phyloP scores from a whole-genome alignment of 2,888 invertebrate species.

The Agriotes lineatus region DNA sequence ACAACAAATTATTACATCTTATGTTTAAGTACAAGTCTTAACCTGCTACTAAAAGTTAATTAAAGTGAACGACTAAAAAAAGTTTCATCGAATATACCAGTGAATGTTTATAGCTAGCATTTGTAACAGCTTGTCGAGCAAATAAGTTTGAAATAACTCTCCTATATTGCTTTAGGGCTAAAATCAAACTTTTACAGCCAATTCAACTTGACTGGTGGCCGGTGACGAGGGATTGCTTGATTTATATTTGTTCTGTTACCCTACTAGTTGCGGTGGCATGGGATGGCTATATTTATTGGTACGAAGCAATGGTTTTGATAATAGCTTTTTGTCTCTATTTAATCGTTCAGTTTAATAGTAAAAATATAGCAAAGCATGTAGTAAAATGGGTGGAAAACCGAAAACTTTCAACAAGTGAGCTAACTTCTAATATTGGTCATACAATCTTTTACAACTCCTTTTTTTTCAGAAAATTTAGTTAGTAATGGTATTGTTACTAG shows the following conservation, averaged over 20 bases:
- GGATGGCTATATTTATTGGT: slow-evolving; percentile 85
- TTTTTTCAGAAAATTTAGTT: background rate
- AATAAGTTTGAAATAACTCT: too few relatives aligned
- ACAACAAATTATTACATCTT: too few relatives aligned
- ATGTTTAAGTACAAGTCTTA: too few relatives aligned
- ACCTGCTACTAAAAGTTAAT: too few relatives aligned
- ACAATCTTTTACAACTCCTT: slow-evolving; percentile 20
- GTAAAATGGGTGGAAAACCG: too few relatives aligned
- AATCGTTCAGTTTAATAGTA: slow-evolving; percentile 78
- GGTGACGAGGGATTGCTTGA: slow-evolving; percentile 82
- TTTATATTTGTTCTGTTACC: slow-evolving; percentile 81
- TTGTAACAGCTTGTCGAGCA: too few relatives aligned
- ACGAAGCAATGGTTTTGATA: slow-evolving; percentile 80
- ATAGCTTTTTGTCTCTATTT: slow-evolving; percentile 82
- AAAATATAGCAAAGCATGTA: too few relatives aligned
- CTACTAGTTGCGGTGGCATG: slow-evolving; percentile 80
- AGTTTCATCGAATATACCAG: too few relatives aligned
- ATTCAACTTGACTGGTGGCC: slow-evolving; percentile 85
- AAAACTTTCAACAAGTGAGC: too few relatives aligned
- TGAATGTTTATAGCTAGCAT: too few relatives aligned
- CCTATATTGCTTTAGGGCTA: slow-evolving; percentile 49
- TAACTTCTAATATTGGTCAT: slow-evolving; percentile 63
- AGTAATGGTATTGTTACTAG: too few relatives aligned
- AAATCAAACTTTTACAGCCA: slow-evolving; percentile 68
- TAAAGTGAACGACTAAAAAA: too few relatives aligned